Evolutionary conservation across 2,888 invertebrate genomes (phyloP).

Genomic region (Lampropteryx suffumata): DNA sequence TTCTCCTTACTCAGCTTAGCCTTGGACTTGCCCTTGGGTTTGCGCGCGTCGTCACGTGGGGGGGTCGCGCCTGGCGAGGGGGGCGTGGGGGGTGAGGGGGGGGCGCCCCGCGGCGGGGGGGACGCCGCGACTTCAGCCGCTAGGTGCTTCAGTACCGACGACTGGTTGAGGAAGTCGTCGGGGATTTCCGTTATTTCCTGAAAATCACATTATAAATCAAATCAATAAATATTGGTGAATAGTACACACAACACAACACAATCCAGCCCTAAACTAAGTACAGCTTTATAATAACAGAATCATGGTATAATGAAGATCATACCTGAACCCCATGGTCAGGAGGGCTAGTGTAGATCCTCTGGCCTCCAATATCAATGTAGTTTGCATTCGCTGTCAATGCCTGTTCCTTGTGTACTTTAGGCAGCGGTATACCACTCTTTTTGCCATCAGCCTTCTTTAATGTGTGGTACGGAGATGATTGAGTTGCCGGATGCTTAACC

Average conservation of each 20-base stretch:
- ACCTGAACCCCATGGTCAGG: constrained; percentile 80
- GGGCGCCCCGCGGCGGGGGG: constrained; percentile 63
- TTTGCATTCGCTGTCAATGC: constrained; percentile 65
- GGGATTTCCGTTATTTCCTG: constrained; percentile 93
- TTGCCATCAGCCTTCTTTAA: constrained; percentile 70
- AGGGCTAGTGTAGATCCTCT: constrained; percentile 77
- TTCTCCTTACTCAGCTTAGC: constrained; percentile 81
- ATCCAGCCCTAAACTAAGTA: too few relatives aligned
- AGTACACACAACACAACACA: too few relatives aligned
- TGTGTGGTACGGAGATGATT: constrained; percentile 77
- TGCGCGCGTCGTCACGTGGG: constrained; percentile 47
- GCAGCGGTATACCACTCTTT: constrained; percentile 77
- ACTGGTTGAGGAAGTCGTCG: constrained; percentile 91
- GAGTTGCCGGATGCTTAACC: constrained; percentile 69
- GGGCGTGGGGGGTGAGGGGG: constrained; percentile 65
- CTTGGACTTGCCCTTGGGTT: constrained; percentile 64
- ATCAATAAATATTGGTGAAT: too few relatives aligned
- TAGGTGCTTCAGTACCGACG: constrained; percentile 91
- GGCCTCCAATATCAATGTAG: constrained; percentile 77
- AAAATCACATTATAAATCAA: not conserved
- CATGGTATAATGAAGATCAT: too few relatives aligned
- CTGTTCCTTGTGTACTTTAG: constrained; percentile 73
- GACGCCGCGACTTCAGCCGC: constrained; percentile 88
- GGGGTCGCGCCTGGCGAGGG: constrained; percentile 54
- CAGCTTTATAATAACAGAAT: too few relatives aligned